A percentile compares a stretch with the other conserved stretches of the same genome.
These are phyloP conservation scores for Nomada hirtipes DNA, from an alignment of 2,888 invertebrate species.

Conservation along the genomic window DNA sequence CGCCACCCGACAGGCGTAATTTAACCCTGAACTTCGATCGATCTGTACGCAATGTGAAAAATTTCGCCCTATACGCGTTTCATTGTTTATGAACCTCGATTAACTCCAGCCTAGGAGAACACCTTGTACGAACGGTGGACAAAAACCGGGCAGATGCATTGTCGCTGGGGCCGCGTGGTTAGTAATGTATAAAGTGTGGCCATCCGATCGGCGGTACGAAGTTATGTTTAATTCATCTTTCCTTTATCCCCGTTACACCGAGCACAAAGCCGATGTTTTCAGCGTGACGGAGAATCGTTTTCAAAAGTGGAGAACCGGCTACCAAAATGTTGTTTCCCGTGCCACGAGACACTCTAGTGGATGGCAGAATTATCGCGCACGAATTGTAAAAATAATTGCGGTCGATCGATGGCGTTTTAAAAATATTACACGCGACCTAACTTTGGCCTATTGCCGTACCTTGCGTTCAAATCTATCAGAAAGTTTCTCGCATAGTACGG, in stretches of 20 bases:
- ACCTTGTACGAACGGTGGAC: constrained; percentile 1
- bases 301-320: constrained; percentile 21
- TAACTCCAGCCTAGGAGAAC: background rate
- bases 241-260: constrained; percentile 50
- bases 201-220: constrained; percentile 45
- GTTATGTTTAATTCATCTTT: constrained; percentile 58
- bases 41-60: no score
- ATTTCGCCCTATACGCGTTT: no score
- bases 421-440: background rate
- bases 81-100: no score
- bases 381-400: background rate
- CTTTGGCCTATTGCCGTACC: background rate
- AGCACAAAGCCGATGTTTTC: constrained; percentile 30
- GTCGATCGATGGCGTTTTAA: no score
- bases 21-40: no score
- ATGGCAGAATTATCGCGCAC: background rate
- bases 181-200: constrained; percentile 51
- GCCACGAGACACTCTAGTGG: background rate
- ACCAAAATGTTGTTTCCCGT: background rate
- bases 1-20: background rate
- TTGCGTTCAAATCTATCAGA: background rate
- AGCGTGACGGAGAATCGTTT: constrained; percentile 16
- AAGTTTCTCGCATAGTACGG: background rate
- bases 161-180: constrained; percentile 22
- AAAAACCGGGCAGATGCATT: constrained; percentile 21